Evolutionary conservation across 1,140 invertebrate genomes (phyloP).

Genomic region (Stegodyphus dumicola): DNA sequence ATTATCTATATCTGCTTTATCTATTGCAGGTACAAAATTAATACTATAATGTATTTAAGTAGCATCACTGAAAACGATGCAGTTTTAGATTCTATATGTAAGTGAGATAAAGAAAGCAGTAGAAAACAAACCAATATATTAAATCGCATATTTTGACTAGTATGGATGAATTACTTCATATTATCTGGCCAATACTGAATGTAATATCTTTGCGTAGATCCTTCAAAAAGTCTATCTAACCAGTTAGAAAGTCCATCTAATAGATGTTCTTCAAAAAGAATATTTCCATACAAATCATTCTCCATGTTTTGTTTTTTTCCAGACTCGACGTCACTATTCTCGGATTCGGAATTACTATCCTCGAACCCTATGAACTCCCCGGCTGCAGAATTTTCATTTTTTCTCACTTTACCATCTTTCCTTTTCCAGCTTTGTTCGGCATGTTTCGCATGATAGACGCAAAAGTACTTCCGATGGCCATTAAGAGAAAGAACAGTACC

Average conservation of each 20-base stretch:
- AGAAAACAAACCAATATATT: too few species aligned
- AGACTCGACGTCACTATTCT: constrained; percentile 76
- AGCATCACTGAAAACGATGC: too few species aligned
- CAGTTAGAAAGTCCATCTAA: constrained; percentile 94
- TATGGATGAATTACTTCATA: constrained; percentile 62
- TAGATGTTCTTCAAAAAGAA: constrained; percentile 77
- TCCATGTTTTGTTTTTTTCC: constrained; percentile 65
- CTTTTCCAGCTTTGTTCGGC: constrained; percentile 23
- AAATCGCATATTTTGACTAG: too few species aligned
- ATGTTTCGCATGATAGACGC: constrained; percentile 97
- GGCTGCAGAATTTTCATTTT: constrained; percentile 17
- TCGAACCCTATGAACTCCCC: constrained; percentile 66
- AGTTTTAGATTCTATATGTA: too few species aligned
- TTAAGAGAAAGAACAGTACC: constrained; percentile 96
- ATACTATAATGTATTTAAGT: too few species aligned
- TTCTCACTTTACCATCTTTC: constrained; percentile 13
- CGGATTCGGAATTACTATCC: constrained; percentile 69
- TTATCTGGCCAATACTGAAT: constrained; percentile 96
- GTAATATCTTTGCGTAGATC: constrained; percentile 91
- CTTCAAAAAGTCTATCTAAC: constrained; percentile 96
- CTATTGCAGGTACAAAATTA: too few species aligned
- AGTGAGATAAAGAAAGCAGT: too few species aligned
- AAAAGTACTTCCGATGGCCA: constrained; percentile 96
- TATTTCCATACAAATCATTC: constrained; percentile 48
- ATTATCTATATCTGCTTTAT: too few species aligned